Base-by-base conservation (phyloP, 2,113 vertebrate species). In the Campylomormyrus tamandua region DNA sequence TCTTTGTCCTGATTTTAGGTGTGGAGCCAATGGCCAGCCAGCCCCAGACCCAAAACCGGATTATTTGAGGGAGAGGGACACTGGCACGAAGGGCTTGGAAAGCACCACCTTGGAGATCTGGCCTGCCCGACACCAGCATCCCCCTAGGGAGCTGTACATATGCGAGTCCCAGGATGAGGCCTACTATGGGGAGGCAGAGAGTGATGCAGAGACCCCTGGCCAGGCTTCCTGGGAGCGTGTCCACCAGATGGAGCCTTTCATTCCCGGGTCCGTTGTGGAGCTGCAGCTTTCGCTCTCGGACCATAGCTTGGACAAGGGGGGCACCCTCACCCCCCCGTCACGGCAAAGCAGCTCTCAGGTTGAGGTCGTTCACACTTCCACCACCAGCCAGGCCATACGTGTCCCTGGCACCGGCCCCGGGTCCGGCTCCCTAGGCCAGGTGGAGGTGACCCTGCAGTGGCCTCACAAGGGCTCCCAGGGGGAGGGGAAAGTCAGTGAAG, bases 261-360 rank as follows among this genome's bases (percentile, higher is more conserved):
- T 88, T 85, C 3, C 91, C 93, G 92, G 91, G 89, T 77, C 95
- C 48, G 83, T 96, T 93, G 96, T 98, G 2, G 96, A 98, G 95
- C 93, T 98, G 84, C 97, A 98, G 92, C 92, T 98, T 89, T 97
- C 97, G 58, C 94, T 99, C 45, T 91, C 97, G 1, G 93, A 95
- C 89, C 96, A 96, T 1, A 87, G 46, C 0, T 91, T 93, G 84
- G 93, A 95, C 1, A 92, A 93, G 53, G 62, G 89, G 11, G 27
- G 6, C 15, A 52, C 42, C 27, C 66, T 35, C 27, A 35, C 77
- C 24, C 53, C 84, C 84, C 84, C 3, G 1, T 35, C 91, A 92
- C 77, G 58, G 66, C 49, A 90, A 89, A 90, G 92, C 92, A 52
- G 17, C 50, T 2, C 56, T 7, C 15, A 87, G 21, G 74, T 87